phyloP scores from a whole-genome alignment of 2,113 vertebrate genomes.

The Sciurus niger region DNA sequence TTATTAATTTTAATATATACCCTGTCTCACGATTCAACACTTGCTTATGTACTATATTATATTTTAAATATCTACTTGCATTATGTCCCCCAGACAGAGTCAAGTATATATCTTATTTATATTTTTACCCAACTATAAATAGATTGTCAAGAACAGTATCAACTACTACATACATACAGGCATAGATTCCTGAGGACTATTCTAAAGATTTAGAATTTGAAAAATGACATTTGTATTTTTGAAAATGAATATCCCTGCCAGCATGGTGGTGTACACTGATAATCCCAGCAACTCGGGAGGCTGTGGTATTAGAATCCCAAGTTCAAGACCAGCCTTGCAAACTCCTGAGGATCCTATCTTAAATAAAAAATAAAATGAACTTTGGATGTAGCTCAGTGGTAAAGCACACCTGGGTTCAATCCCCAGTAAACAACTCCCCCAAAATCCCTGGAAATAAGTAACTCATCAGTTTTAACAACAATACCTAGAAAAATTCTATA shows the following conservation, averaged over 20 bases:
- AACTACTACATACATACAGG: background rate
- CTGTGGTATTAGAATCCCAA: no score
- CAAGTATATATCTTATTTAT: background rate
- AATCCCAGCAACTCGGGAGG: no score
- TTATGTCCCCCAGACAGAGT: background rate
- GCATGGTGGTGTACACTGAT: no score
- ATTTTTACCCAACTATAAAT: background rate
- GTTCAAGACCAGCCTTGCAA: no score
- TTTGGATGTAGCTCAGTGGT: no score
- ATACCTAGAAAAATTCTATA: constrained; percentile 56
- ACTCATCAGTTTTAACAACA: constrained; percentile 19
- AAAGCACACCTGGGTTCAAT: no score
- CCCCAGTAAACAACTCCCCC: no score
- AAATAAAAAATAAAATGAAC: background rate
- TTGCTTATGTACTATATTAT: background rate
- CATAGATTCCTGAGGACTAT: background rate
- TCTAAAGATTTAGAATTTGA: constrained; percentile 38
- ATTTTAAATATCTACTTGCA: constrained; percentile 8
- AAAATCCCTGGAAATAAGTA: background rate
- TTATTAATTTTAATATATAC: background rate
- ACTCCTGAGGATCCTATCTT: background rate
- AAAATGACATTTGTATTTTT: background rate
- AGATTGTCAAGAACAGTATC: constrained; percentile 2
- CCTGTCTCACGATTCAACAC: background rate
- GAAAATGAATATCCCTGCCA: background rate